Evolutionary conservation across 2,888 invertebrate genomes (phyloP).

Genomic region (Tromatobia lineatoria): DNA sequence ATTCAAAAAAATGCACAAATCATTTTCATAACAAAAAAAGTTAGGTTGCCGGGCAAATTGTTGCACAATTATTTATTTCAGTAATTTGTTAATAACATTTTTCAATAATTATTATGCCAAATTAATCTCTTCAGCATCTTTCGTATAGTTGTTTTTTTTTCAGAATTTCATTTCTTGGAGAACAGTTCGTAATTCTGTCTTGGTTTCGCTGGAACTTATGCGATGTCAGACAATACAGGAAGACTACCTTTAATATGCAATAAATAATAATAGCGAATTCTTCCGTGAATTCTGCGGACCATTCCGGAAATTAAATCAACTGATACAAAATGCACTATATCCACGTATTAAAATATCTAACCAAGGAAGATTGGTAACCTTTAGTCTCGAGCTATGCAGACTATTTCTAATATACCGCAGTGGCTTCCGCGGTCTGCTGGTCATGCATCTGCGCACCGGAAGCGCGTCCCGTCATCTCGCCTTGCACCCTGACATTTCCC

Average conservation of each 20-base stretch:
- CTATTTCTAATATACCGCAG: conserved; percentile 31
- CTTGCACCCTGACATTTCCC: conserved; percentile 53
- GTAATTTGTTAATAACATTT: no score
- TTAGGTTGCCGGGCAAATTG: no score
- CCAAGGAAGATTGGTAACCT: conserved; percentile 8
- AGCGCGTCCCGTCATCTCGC: conserved; percentile 40
- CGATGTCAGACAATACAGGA: no score
- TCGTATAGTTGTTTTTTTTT: no score
- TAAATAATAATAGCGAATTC: background rate
- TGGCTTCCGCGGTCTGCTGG: conserved; percentile 25
- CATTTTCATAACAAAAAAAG: no score
- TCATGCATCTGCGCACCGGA: conserved; percentile 43
- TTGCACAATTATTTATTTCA: no score
- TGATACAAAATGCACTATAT: background rate
- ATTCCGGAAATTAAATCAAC: background rate
- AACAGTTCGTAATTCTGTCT: no score
- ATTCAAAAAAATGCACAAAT: no score
- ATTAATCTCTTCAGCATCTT: no score
- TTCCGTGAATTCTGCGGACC: background rate
- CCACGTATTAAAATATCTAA: background rate
- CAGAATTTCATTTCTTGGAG: no score
- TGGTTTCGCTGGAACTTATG: no score
- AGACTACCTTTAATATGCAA: conserved; percentile 1
- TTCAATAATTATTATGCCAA: no score
- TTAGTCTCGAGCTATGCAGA: background rate